Evolutionary conservation across 2,888 invertebrate genomes (phyloP), one percentile per base, ranked within the genome.

Genomic region (Dysmachus trigonus): DNA sequence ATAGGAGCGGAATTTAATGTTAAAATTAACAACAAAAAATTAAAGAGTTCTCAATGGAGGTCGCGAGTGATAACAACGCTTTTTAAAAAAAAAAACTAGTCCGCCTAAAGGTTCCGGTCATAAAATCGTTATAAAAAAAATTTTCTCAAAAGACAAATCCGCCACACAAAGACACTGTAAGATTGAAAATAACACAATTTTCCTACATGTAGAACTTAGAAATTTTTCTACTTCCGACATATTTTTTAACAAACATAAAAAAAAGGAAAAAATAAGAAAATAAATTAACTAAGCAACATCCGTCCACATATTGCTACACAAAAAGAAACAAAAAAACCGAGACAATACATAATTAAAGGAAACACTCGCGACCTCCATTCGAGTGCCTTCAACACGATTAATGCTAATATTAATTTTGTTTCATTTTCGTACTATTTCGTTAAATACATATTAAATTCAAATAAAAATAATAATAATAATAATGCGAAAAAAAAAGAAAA

Each of bases 1-100:
- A 53, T 81, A 81, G 81, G 81, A 81, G 81, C 81, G 62, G 81
- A 81, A 73, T n/a, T 79, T 62, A 62, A 81, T 62, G 18, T 81
- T 53, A 31, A 79, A 51, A n/a, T n/a, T 22, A 27, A 47, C 6
- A 62, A n/a, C n/a, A n/a, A n/a, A 47, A 27, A 47, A 47, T 73
- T 73, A 33, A 33, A 79, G 30, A 81, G 10, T 47, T 53, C 51
- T 81, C 53, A 41, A 72, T 83, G 83, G 41, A 72, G 83, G 72
- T 83, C 15, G 51, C 47, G 53, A 51, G 47, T 13, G 18, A 6
- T 18, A n/a, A 10, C 15, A 27, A 18, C 8, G 47, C 47, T 47
- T n/a, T 62, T n/a, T n/a, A n/a, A n/a, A n/a, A n/a, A n/a, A n/a
- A n/a, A n/a, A n/a, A 8, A 27, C 22, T n/a, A 62, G 7, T 62